Evolutionary conservation across 2,113 vertebrate species (phyloP), one percentile per base, ranked within the genome.

Genomic region (Barnardius zonarius): DNA sequence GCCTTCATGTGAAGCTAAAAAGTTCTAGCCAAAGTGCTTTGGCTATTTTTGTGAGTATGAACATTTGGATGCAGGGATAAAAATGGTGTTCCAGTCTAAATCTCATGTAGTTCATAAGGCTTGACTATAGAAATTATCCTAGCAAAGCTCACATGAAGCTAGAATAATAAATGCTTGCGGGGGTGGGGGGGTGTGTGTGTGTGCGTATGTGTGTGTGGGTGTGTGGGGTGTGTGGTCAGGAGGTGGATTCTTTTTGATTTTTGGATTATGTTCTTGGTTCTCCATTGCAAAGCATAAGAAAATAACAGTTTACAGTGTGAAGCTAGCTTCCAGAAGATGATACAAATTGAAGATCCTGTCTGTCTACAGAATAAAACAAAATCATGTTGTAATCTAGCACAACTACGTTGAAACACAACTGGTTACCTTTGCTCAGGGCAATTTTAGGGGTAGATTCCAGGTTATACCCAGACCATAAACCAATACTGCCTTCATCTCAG

Each of bases 1-100:
- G 95, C 93, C 86, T 96, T 97, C 88, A 91, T 87, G 63, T 78
- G 57, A 83, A 96, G 80, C 88, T 89, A 68, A 88, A 95, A 97
- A 96, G 62, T 88, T 94, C 73, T 69, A 85, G 35, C 77, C 83
- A 43, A 95, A 94, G 77, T 82, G 89, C 37, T 93, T 59, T 96
- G 61, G 49, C 43, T 93, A 5, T 86, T 93, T 85, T 68, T 78
- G 39, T 77, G 94, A 83, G 66, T 61, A n/a, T 49, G 68, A 31
- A 73, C 61, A 73, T 95, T 70, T 48, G 43, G 20, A 37, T 35
- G 22, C 0, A 1, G 16, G 23, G 18, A 27, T 52, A 18, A 83
- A 92, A 90, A 81, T 10, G 39, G 27, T 69, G 43, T 46, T 86
- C 25, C 57, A 27, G 14, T 57, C n/a, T 69, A 57, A 80, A 57